Evolutionary conservation across 1,140 invertebrate genomes (phyloP), one percentile per base, ranked within the genome.

Genomic region (Pogonus chalceus): DNA sequence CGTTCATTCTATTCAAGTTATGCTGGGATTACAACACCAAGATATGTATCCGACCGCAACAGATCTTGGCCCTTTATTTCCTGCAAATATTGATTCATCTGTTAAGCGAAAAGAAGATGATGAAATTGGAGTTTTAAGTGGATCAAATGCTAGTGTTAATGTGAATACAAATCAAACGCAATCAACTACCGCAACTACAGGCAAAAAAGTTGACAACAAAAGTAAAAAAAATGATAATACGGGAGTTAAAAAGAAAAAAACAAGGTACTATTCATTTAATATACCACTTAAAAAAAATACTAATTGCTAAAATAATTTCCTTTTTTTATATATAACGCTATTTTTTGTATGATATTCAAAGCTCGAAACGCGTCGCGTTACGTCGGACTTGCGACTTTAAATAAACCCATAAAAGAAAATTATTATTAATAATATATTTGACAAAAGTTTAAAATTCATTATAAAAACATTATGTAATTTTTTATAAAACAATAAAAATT

Each of bases 231-330:
- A 77, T 57, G 87, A 88, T 59, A 89, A 87, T 60, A 90, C 89
- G 65, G 85, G 87, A 22, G 88, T 91, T 2, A 93, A 93, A 65
- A 93, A 94, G 71, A 94, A 94, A 71, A 93, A 94, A 76, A 94
- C 90, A 20, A 88, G 90, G 90, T 92, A 70, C 68, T 68, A n/a
- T n/a, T n/a, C n/a, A n/a, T n/a, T n/a, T n/a, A n/a, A n/a, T n/a
- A n/a, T n/a, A n/a, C n/a, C n/a, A n/a, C n/a, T n/a, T n/a, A n/a
- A n/a, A n/a, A n/a, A n/a, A n/a, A n/a, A n/a, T n/a, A n/a, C n/a
- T n/a, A n/a, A n/a, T n/a, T n/a, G n/a, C n/a, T n/a, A n/a, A n/a
- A n/a, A n/a, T n/a, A n/a, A n/a, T n/a, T n/a, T n/a, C n/a, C n/a
- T n/a, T n/a, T n/a, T n/a, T n/a, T n/a, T n/a, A n/a, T n/a, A n/a